Percentiles rank a stretch among this genome's conserved stretches.
These are phyloP conservation scores for Geococcyx californianus DNA, from an alignment of 2,113 vertebrate species.

Conservation along the genomic window DNA sequence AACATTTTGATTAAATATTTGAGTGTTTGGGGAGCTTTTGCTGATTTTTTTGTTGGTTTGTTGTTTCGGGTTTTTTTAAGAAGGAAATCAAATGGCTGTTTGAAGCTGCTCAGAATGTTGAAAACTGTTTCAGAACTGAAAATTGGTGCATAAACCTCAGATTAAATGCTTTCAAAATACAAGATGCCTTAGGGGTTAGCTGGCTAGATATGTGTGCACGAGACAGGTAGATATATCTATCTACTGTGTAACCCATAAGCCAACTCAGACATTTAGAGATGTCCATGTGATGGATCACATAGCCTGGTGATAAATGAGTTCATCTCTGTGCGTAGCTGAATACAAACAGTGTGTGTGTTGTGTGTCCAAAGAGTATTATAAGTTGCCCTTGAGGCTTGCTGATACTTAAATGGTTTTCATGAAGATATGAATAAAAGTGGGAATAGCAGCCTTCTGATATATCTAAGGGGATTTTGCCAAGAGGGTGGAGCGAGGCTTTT, in stretches of 20 bases:
- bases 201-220: not conserved
- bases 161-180: not conserved
- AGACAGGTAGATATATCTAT: not conserved
- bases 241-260: not conserved
- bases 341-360: not conserved
- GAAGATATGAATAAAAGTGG: not conserved
- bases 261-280: not conserved
- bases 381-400: not conserved
- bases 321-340: not conserved
- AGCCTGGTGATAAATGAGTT: not conserved
- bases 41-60: not conserved
- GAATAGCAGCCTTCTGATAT: not conserved
- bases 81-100: not conserved
- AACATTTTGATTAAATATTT: conserved; percentile 28
- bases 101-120: not conserved
- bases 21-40: not conserved
- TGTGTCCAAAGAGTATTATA: not conserved
- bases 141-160: not conserved
- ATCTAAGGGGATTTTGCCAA: not conserved
- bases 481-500: not conserved
- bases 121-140: not conserved
- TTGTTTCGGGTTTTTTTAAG: not conserved
- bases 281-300: not conserved
- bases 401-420: not conserved
- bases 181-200: not conserved